A percentile compares a stretch with the other conserved stretches of the same genome.
phyloP scores from a whole-genome alignment of 2,888 invertebrate genomes.

The Scaptomyza tumidula region DNA sequence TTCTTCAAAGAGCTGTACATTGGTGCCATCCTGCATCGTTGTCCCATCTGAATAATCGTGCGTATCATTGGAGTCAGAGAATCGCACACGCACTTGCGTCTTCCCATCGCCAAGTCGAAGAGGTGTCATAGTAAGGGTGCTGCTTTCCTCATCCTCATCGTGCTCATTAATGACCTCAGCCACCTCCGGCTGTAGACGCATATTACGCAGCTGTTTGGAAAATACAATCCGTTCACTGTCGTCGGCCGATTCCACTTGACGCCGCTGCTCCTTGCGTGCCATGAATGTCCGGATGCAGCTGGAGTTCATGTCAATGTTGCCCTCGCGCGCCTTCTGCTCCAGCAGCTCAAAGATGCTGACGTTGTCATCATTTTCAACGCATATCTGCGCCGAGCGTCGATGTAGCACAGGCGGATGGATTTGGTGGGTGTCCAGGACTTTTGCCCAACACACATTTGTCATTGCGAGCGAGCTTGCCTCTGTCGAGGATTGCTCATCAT shows the following conservation, averaged over 20 bases:
- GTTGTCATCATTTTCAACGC: constrained; percentile 86
- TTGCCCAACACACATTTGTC: constrained; percentile 81
- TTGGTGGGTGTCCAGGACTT: constrained; percentile 84
- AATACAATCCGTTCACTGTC: constrained; percentile 65
- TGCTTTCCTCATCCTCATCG: constrained; percentile 20
- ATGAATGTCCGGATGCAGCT: constrained; percentile 86
- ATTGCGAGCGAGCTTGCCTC: constrained; percentile 35
- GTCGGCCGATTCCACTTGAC: constrained; percentile 83
- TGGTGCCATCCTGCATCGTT: constrained; percentile 48
- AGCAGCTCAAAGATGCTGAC: constrained; percentile 91
- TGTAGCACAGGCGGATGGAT: constrained; percentile 72
- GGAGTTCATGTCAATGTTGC: constrained; percentile 89
- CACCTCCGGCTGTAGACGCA: constrained; percentile 66
- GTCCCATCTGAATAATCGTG: constrained; percentile 69
- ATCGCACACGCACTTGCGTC: constrained; percentile 69
- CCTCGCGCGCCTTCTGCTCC: constrained; percentile 89
- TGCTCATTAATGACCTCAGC: constrained; percentile 33
- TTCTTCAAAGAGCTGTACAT: constrained; percentile 73
- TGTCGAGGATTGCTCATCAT: constrained; percentile 54
- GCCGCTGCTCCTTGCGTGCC: constrained; percentile 64
- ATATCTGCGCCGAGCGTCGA: constrained; percentile 53
- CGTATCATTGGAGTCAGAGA: constrained; percentile 76
- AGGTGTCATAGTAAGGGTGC: constrained; percentile 47
- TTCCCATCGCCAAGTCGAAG: constrained; percentile 46
- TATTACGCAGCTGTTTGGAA: constrained; percentile 52